Base-by-base conservation (phyloP, 2,888 invertebrate genomes). In the Dolomedes plantarius region DNA sequence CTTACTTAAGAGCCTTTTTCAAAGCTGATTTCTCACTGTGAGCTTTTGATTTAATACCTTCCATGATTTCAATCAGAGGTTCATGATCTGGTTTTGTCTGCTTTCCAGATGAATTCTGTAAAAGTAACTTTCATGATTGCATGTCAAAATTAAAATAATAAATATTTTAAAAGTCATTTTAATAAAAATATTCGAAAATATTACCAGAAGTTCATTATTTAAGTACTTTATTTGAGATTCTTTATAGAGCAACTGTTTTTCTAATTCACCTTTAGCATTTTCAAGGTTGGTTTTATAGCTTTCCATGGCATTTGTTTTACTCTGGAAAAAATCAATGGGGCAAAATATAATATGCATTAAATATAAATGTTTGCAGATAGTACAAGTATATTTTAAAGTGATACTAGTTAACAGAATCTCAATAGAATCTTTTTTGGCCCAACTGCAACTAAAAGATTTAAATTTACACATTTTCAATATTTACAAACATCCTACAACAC, bases 1-100 rank as follows among this genome's bases (percentile, higher is more conserved):
- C 72, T 78, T 11, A 85, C 85, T 78, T 85, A 16, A 85, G 16
- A 31, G 85, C 85, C 56, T 85, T 85, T 29, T 85, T 85, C 29
- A 85, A 27, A 74, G 85, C 85, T 68, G 65, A 56, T 62, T 85
- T 85, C 19, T 85, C 78, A 41, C 67, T 71, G n/a, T 56, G 62
- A 23, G 67, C 28, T 29, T 67, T 72, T n/a, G 36, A 23, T 41
- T 78, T 73, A 6, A 85, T 67, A 32, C 67, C 50, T 62, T 85
- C 85, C 32, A 85, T 77, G 5, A 83, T 62, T 73, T 78, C 78
- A 50, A 78, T 73, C n/a, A 77, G 46, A 28, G 73, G 67, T 31
- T 73, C 78, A 31, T 62, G 46, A 19, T 73, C 62, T 50, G 27
- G 9, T 16, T 41, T 41, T 3, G 31, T 27, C 36, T 13, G n/a